Evolutionary conservation across 2,113 vertebrate species (phyloP).

Genomic region (Eira barbara): DNA sequence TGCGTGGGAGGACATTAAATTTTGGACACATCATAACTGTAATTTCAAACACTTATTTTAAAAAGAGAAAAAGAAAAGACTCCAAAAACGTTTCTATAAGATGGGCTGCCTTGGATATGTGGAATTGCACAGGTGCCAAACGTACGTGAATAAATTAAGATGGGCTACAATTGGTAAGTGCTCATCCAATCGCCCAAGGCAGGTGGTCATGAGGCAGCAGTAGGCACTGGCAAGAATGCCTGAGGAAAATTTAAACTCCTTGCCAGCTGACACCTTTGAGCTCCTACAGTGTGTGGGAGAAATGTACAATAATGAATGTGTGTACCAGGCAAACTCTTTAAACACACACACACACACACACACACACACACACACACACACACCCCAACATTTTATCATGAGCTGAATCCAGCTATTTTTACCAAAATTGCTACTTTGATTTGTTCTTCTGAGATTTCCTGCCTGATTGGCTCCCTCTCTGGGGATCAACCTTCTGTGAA

Average conservation of each 20-base stretch:
- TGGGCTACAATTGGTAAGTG: neutral
- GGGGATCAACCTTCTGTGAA: slow-evolving; percentile 27
- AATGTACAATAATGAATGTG: slow-evolving; percentile 26
- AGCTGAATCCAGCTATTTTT: slow-evolving; percentile 62
- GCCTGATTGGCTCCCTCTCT: neutral
- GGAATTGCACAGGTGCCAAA: neutral
- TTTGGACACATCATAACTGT: neutral
- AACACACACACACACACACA: neutral
- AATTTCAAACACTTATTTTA: neutral
- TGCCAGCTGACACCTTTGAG: slow-evolving; percentile 35
- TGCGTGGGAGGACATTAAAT: neutral
- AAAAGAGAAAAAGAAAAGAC: neutral
- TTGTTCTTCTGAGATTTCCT: slow-evolving; percentile 39
- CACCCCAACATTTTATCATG: neutral
- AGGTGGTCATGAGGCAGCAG: neutral
- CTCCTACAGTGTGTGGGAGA: slow-evolving; percentile 27
- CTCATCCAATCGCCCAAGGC: neutral
- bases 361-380: neutral
- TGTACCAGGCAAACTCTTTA: neutral
- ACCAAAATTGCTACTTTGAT: slow-evolving; percentile 64
- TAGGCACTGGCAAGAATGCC: neutral
- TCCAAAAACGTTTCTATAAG: neutral
- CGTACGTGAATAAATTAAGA: neutral
- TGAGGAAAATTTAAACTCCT: neutral
- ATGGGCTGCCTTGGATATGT: neutral